Percentiles rank a stretch among this genome's conserved stretches.
Conservation (phyloP, 1,140 invertebrate genomes). For the Neodiprion virginianus region DNA sequence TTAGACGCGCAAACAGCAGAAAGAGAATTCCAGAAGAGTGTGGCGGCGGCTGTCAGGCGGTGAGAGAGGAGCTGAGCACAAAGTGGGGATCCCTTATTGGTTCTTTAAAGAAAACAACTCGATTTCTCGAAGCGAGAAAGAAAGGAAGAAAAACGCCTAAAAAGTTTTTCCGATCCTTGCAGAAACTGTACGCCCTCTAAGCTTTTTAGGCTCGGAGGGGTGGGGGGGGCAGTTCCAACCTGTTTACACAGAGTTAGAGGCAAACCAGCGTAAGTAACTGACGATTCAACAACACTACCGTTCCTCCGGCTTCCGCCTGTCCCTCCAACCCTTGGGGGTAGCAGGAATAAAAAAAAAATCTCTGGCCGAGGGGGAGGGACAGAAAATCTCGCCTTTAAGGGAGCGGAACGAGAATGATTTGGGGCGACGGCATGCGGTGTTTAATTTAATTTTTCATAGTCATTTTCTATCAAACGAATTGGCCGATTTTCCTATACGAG, state of each 20-base stretch:
- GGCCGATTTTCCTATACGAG: no score
- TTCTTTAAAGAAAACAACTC: slow-evolving; percentile 7
- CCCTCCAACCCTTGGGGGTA: background rate
- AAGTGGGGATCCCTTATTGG: background rate
- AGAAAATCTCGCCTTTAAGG: no score
- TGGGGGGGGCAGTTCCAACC: background rate
- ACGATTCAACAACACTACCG: slow-evolving; percentile 4
- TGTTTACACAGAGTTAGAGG: slow-evolving; percentile 5
- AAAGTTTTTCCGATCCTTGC: background rate
- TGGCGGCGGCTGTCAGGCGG: background rate
- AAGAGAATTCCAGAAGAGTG: background rate
- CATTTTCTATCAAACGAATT: no score
- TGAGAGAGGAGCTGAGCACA: background rate
- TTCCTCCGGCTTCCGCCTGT: background rate
- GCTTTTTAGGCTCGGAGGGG: background rate
- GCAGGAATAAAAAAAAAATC: no score
- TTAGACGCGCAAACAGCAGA: slow-evolving; percentile 4
- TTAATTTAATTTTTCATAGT: no score
- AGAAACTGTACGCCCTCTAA: background rate
- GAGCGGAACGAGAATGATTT: no score
- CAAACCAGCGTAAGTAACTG: slow-evolving; percentile 4
- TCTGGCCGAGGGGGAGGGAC: no score
- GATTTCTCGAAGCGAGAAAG: background rate
- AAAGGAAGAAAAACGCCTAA: background rate
- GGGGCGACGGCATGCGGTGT: no score